Percentiles rank a stretch among this genome's conserved stretches.
phyloP scores from a whole-genome alignment of 2,888 invertebrate genomes.

The Tanypteryx hageni region DNA sequence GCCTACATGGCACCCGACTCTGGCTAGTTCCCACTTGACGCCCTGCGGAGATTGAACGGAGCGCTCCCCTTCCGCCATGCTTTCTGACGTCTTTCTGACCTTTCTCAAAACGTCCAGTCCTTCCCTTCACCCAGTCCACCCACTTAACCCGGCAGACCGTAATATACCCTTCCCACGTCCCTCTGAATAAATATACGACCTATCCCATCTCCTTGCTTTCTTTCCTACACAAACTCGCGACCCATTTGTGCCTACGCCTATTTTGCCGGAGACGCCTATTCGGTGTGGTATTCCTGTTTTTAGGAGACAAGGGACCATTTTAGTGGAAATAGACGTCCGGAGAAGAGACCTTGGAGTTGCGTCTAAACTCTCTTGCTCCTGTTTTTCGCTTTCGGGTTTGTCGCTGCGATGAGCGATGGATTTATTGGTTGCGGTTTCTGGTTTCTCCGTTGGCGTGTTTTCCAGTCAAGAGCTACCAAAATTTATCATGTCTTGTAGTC shows the following conservation, averaged over 20 bases:
- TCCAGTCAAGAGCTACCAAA: no score
- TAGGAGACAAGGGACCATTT: no score
- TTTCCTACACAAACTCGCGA: neutral
- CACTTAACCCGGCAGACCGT: neutral
- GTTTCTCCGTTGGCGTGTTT: no score
- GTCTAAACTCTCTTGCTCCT: no score
- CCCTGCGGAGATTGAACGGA: neutral
- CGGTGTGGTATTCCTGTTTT: neutral
- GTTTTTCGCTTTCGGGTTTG: no score
- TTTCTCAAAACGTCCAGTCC: neutral
- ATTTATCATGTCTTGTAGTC: no score
- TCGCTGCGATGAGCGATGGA: no score
- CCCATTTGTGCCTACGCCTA: neutral
- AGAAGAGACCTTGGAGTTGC: no score
- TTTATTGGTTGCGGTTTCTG: no score
- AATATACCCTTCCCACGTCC: neutral
- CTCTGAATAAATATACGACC: neutral
- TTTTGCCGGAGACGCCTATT: neutral
- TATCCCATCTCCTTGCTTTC: neutral
- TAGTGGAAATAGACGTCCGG: no score
- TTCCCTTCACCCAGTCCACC: neutral
- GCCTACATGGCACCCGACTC: neutral
- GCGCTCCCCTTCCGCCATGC: neutral
- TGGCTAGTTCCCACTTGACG: neutral
- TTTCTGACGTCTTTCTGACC: neutral